Evolutionary conservation across 2,113 vertebrate genomes (phyloP).

Genomic region (Syrrhaptes paradoxus): DNA sequence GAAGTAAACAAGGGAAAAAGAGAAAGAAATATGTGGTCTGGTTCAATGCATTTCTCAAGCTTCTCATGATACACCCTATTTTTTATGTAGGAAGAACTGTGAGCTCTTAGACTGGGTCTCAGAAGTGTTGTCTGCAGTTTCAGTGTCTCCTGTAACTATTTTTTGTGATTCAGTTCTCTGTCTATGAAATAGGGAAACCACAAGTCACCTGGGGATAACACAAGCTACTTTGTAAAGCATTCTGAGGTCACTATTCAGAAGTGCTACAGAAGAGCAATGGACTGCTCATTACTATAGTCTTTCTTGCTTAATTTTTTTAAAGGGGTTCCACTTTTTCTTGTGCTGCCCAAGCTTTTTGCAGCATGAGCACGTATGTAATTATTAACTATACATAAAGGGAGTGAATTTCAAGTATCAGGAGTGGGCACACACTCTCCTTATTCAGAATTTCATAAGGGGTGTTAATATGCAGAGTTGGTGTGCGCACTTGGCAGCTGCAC

Average conservation of each 20-base stretch:
- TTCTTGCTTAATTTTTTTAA: background rate
- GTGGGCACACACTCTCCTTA: slow-evolving; percentile 28
- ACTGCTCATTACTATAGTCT: background rate
- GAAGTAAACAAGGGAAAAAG: background rate
- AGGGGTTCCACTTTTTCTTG: background rate
- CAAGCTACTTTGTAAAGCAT: background rate
- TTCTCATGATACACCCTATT: background rate
- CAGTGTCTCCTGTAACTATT: background rate
- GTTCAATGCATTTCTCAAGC: background rate
- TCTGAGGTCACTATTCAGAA: background rate
- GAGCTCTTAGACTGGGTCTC: background rate
- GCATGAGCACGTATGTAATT: background rate
- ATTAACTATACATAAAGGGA: slow-evolving; percentile 51
- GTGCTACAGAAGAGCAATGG: background rate
- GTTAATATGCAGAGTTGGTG: slow-evolving; percentile 67
- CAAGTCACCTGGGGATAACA: background rate
- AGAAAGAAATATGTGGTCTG: background rate
- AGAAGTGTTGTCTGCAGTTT: background rate
- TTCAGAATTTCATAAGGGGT: slow-evolving; percentile 58
- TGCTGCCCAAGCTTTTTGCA: background rate
- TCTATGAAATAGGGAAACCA: background rate
- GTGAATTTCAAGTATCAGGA: slow-evolving; percentile 52
- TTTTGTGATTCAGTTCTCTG: background rate
- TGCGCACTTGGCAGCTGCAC: slow-evolving; percentile 59
- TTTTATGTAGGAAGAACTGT: background rate